Conservation (phyloP, 1,140 invertebrate genomes). For the Caenorhabditis brenneri region DNA sequence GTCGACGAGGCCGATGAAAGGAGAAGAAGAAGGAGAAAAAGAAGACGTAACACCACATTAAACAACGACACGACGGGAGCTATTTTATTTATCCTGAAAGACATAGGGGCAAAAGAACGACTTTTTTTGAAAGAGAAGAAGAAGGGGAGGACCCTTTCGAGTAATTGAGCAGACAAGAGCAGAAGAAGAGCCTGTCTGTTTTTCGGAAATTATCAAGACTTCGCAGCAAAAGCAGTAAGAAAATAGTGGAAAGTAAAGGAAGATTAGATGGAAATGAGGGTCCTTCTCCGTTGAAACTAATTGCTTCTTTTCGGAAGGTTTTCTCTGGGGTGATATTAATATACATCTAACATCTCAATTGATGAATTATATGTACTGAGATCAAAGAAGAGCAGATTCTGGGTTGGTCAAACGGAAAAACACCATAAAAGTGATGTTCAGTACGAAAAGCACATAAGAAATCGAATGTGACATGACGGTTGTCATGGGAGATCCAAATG, state of each 20-base stretch:
- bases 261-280: not conserved
- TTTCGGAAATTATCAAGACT: slow-evolving; percentile 36
- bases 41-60: slow-evolving; percentile 40
- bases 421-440: not conserved
- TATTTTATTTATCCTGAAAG: slow-evolving; percentile 44
- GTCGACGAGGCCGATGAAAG: not conserved
- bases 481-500: not conserved
- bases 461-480: not conserved
- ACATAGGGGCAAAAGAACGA: slow-evolving; percentile 43
- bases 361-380: not conserved
- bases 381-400: not conserved
- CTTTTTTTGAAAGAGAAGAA: slow-evolving; percentile 32
- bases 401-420: too few species aligned
- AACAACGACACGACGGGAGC: slow-evolving; percentile 31
- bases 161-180: slow-evolving; percentile 31
- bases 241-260: not conserved
- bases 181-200: not conserved
- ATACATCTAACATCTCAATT: not conserved
- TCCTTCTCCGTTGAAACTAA: not conserved
- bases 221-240: not conserved
- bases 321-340: slow-evolving; percentile 29
- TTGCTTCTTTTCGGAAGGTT: slow-evolving; percentile 21
- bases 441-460: not conserved
- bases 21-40: not conserved
- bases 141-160: slow-evolving; percentile 27